phyloP scores from a whole-genome alignment of 1,140 invertebrate genomes.

The Lasioglossum baleicum region DNA sequence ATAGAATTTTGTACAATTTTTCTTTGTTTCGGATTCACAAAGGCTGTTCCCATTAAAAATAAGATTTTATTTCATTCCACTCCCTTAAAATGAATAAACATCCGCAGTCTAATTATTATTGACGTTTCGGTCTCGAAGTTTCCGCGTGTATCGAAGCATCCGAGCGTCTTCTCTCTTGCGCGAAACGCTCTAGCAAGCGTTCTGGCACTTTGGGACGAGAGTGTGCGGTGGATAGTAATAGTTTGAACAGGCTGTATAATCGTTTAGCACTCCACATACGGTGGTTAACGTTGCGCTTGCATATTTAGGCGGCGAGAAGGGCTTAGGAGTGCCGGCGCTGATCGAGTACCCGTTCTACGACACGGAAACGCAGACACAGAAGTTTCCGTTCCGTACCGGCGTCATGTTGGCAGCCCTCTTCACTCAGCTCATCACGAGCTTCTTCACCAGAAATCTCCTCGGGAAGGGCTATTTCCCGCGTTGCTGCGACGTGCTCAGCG shows the following conservation, averaged over 20 bases:
- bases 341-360: constrained; percentile 85
- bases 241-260: background rate
- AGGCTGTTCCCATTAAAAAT: no score
- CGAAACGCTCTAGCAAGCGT: no score
- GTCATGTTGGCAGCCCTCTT: constrained; percentile 83
- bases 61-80: no score
- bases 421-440: constrained; percentile 82
- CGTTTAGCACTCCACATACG: background rate
- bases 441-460: constrained; percentile 81
- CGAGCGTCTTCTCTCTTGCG: no score
- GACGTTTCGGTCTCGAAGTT: no score
- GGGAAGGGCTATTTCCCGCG: constrained; percentile 80
- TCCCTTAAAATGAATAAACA: no score
- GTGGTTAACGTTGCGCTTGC: background rate
- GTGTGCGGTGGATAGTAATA: no score
- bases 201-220: no score
- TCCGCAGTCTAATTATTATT: no score
- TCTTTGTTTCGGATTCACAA: no score
- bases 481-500: constrained; percentile 75
- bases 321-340: constrained; percentile 82
- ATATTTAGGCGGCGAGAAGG: constrained; percentile 83
- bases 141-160: no score
- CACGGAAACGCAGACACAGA: constrained; percentile 79
- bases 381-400: constrained; percentile 83
- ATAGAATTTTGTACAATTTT: no score